Conservation (phyloP, 1,140 invertebrate genomes). For the Dufourea novaeangliae region DNA sequence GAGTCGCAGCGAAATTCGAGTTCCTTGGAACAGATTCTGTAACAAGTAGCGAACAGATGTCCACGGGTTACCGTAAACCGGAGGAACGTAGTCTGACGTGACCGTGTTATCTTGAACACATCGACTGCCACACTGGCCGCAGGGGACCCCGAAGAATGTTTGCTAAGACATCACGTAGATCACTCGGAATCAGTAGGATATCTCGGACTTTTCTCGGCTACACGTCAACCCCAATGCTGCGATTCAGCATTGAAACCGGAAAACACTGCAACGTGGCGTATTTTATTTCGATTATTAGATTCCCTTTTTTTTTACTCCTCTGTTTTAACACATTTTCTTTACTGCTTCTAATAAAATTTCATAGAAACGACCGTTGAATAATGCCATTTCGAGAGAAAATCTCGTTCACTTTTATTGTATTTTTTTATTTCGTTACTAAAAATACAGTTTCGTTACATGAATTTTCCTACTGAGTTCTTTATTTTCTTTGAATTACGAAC, state of each 20-base stretch:
- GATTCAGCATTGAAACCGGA: neutral
- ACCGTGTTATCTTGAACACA: conserved; percentile 42
- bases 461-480: no score
- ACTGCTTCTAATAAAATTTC: neutral
- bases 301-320: no score
- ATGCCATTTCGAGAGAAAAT: no score
- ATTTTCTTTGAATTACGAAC: no score
- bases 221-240: neutral
- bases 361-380: no score
- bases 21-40: neutral
- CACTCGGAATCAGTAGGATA: conserved; percentile 25
- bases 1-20: neutral
- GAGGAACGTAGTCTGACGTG: conserved; percentile 32
- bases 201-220: neutral
- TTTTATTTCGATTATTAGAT: neutral
- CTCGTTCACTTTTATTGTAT: no score
- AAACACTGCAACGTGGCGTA: neutral
- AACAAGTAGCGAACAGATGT: conserved; percentile 20
- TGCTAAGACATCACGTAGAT: conserved; percentile 23
- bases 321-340: no score
- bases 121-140: conserved; percentile 2
- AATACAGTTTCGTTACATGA: no score
- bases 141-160: conserved; percentile 23
- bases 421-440: no score
- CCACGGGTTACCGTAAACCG: conserved; percentile 32